Conservation (phyloP, 2,888 invertebrate genomes). For the Brachyptera putata region DNA sequence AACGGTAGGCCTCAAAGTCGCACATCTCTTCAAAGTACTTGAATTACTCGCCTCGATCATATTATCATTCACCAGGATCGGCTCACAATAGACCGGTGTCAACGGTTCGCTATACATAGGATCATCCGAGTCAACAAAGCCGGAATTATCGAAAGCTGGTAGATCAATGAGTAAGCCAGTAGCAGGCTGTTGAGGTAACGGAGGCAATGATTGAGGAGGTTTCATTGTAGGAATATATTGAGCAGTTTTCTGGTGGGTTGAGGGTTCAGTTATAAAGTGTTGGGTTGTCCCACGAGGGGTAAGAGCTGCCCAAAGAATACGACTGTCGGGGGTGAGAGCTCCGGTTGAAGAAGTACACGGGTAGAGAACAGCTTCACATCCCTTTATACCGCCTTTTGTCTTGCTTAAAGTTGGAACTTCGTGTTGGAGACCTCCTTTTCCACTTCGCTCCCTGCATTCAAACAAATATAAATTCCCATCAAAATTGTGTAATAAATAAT, state of each 20-base stretch:
- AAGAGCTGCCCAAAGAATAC: conserved; percentile 77
- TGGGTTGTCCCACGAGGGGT: conserved; percentile 74
- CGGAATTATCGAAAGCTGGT: conserved; percentile 61
- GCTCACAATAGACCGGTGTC: conserved; percentile 26
- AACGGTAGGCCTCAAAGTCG: conserved; percentile 58
- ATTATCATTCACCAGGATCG: conserved; percentile 29
- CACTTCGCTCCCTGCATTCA: conserved; percentile 28
- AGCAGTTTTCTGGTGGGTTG: conserved; percentile 40
- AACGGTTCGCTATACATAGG: conserved; percentile 50
- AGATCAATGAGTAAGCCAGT: conserved; percentile 36
- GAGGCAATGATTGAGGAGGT: conserved; percentile 41
- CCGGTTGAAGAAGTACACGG: conserved; percentile 47
- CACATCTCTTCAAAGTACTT: conserved; percentile 39
- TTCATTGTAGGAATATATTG: conserved; percentile 45
- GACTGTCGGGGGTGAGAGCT: conserved; percentile 56
- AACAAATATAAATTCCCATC: too few relatives aligned
- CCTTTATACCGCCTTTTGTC: conserved; percentile 41
- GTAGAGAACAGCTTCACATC: conserved; percentile 56
- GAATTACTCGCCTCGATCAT: conserved; percentile 43
- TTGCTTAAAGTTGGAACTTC: conserved; percentile 27
- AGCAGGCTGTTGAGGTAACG: not conserved
- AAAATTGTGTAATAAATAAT: too few relatives aligned
- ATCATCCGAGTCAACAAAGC: conserved; percentile 77
- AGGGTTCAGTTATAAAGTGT: conserved; percentile 50
- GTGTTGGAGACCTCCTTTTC: conserved; percentile 30